Evolutionary conservation across 2,113 vertebrate species (phyloP), one percentile per base, ranked within the genome.

Genomic region (Mormoops blainvillei): DNA sequence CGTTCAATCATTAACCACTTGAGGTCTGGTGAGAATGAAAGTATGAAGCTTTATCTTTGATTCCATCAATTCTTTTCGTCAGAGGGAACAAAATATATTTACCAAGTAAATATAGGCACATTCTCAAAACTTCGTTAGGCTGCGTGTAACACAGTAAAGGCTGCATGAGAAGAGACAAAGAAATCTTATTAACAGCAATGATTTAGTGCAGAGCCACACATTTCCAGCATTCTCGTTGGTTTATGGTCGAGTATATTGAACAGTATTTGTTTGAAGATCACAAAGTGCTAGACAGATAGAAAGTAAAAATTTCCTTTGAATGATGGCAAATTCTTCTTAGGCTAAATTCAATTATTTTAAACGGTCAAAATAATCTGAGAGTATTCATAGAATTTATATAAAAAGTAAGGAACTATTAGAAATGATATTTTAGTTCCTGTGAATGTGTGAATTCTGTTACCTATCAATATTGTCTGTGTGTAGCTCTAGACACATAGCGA

Each of bases 121-220:
- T 52, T 84, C 67, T 89, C 43, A n/a, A 78, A 96, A 41, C 7
- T 77, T 63, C 73, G 12, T 81, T 67, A 45, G 20, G 28, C 28
- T 82, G 19, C 87, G 90, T 41, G 5, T 54, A 89, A 50, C 15
- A 73, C 4, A 88, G 22, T 71, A 89, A 89, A 89, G 18, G 1
- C 4, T 85, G 91, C 26, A 76, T 68, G 1, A 36, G 94, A 94
- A 91, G 45, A 52, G 97, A 95, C 84, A 97, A 97, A 97, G 70
- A 43, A 95, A 94, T 31, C 36, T 74, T 2, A 65, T 74, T 89
- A 87, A 95, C 90, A 77, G 74, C 68, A 90, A 74, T 71, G 89
- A 65, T 56, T 76, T 74, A 81, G 33, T 54, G 20, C 52, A 81
- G 36, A 71, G 38, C 4, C 28, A 54, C 1, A 74, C 4, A 43